Percentiles rank a stretch among this genome's conserved stretches.
Evolutionary conservation across 1,140 invertebrate genomes (phyloP).

Genomic region (Drosophila sp.): DNA sequence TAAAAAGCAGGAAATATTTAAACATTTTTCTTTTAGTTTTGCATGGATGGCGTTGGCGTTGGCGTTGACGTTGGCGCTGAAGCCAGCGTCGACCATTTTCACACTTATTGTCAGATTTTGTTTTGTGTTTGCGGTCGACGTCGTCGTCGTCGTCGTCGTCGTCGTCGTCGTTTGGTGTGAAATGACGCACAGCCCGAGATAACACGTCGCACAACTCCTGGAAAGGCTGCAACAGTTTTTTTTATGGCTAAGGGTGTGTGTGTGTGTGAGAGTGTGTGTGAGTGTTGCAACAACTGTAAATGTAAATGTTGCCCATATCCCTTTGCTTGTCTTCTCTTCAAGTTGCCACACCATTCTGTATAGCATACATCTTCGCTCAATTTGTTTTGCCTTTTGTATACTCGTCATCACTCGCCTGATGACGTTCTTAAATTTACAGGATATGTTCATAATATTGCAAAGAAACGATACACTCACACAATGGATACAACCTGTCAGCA

Average conservation of each 20-base stretch:
- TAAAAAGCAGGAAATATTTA: conserved; percentile 83
- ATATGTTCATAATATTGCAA: conserved; percentile 74
- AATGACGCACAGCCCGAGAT: conserved; percentile 78
- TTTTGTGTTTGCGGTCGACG: conserved; percentile 64
- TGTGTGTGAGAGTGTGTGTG: neutral
- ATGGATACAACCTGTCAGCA: conserved; percentile 8
- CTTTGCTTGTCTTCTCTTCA: neutral
- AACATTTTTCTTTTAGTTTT: conserved; percentile 83
- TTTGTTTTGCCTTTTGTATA: conserved; percentile 76
- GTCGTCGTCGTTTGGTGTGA: conserved; percentile 55
- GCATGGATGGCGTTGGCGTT: conserved; percentile 50
- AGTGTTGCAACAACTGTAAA: conserved; percentile 41
- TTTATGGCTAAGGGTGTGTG: neutral
- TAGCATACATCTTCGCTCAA: conserved; percentile 56
- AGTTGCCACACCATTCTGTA: conserved; percentile 24
- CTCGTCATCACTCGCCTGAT: conserved; percentile 31
- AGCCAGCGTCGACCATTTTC: conserved; percentile 57
- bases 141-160: conserved; percentile 23
- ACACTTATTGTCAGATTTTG: conserved; percentile 82
- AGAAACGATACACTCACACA: conserved; percentile 47
- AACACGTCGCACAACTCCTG: conserved; percentile 58
- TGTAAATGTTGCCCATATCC: conserved; percentile 28
- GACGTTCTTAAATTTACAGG: conserved; percentile 74
- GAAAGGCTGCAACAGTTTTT: conserved; percentile 63
- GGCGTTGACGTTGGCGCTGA: conserved; percentile 8